phyloP scores from a whole-genome alignment of 2,888 invertebrate species.

The Nomada goodeniana region DNA sequence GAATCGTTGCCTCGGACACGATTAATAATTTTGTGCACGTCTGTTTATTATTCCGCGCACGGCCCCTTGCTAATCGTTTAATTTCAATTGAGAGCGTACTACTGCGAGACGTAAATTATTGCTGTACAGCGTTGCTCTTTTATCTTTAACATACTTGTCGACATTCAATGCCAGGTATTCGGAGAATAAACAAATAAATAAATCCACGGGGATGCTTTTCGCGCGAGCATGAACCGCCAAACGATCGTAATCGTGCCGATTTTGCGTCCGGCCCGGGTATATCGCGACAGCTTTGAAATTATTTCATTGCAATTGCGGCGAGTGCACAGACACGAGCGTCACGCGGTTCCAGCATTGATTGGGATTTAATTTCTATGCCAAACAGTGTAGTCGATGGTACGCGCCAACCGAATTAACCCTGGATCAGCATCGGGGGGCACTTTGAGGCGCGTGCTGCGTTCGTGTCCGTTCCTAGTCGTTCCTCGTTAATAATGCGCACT shows the following conservation, averaged over 20 bases:
- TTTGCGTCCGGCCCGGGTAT: neutral
- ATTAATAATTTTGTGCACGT: no score
- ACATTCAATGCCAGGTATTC: no score
- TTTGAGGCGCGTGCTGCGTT: neutral
- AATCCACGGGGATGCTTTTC: neutral
- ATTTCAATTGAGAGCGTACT: no score
- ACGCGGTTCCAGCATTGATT: conserved; percentile 17
- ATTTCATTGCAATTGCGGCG: neutral
- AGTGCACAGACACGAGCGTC: neutral
- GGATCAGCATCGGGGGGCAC: neutral
- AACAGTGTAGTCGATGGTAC: neutral
- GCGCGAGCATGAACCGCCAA: neutral
- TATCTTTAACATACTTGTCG: no score
- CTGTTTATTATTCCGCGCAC: no score
- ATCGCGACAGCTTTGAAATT: neutral
- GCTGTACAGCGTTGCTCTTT: no score
- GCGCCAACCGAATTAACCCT: conserved; percentile 4
- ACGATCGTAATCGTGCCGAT: neutral
- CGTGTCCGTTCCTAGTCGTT: neutral
- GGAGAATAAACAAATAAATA: no score
- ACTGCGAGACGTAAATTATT: no score
- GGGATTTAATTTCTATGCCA: conserved; percentile 12
- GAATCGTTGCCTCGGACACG: no score
- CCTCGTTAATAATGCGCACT: neutral
- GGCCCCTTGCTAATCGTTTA: no score